These are phyloP conservation scores for Dendronephthya gigantea DNA, from an alignment of 64 coral and sea anemone species.

Conservation along the genomic window DNA sequence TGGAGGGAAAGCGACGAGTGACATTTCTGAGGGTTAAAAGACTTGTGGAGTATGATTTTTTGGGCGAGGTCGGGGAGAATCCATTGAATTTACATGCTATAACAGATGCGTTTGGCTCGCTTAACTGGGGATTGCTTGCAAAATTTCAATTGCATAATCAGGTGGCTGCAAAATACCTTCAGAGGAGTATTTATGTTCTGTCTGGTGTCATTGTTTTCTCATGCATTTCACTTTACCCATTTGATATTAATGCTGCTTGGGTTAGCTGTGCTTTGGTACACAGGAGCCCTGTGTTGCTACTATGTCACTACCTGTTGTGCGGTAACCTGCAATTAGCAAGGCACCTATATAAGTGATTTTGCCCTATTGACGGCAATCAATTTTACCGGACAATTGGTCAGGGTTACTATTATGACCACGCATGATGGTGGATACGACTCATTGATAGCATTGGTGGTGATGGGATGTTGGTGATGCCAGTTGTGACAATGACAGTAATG, in stretches of 20 bases:
- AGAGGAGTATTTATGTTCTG: no score
- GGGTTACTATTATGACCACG: no score
- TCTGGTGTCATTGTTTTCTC: no score
- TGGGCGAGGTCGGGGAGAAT: conserved; percentile 48
- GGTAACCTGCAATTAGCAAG: no score
- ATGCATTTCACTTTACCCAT: no score
- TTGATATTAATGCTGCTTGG: no score
- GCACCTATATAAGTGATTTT: no score
- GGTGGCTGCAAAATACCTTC: neutral
- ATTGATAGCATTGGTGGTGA: neutral
- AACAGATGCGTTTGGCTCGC: conserved; percentile 41
- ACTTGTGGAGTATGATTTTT: conserved; percentile 62
- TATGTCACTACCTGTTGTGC: no score
- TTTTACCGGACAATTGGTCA: no score
- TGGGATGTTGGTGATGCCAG: neutral
- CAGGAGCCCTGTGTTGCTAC: no score
- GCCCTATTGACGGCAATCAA: no score
- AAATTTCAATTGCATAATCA: conserved; percentile 43
- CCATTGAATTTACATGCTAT: conserved; percentile 47
- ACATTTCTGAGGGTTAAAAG: conserved; percentile 49
- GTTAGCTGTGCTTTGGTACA: no score
- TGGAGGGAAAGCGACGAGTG: conserved; percentile 50
- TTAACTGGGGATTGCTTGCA: conserved; percentile 55
- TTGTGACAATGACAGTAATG: neutral
- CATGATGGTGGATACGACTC: neutral